These are phyloP conservation scores for Vulpes vulpes DNA, from an alignment of 2,113 vertebrate species.

Conservation along the genomic window DNA sequence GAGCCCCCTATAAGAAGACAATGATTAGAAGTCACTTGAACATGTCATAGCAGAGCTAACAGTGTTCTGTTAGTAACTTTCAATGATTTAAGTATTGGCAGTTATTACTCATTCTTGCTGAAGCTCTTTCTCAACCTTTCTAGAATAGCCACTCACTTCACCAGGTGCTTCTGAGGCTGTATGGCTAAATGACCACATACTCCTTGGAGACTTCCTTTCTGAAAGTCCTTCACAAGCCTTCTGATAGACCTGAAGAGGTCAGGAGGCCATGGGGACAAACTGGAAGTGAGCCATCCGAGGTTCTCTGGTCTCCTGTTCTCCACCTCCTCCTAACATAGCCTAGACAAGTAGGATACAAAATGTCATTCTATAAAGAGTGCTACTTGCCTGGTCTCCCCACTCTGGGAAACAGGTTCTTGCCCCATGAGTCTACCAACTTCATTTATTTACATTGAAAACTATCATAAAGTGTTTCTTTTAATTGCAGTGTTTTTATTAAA, in stretches of 20 bases:
- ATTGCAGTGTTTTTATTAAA: slow-evolving; percentile 1
- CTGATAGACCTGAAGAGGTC: not conserved
- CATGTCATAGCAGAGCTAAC: not conserved
- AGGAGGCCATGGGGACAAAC: not conserved
- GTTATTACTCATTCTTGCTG: not conserved
- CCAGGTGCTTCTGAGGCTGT: not conserved
- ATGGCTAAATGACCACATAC: not conserved
- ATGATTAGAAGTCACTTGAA: not conserved
- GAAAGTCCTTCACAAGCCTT: not conserved
- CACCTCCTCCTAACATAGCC: not conserved
- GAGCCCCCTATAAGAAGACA: not conserved
- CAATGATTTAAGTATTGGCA: not conserved
- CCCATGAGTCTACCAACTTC: not conserved
- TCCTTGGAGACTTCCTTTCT: not conserved
- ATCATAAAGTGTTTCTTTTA: not conserved
- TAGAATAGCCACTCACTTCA: not conserved
- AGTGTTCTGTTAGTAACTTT: not conserved
- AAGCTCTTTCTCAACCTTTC: not conserved
- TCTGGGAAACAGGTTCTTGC: not conserved
- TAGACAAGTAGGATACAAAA: too few species aligned
- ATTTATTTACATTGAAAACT: not conserved
- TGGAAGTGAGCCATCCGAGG: not conserved
- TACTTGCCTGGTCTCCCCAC: not conserved
- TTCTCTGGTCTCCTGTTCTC: not conserved
- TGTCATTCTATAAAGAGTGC: not conserved